Evolutionary conservation across 2,113 vertebrate species (phyloP).

Genomic region (Takifugu bimaculatus): DNA sequence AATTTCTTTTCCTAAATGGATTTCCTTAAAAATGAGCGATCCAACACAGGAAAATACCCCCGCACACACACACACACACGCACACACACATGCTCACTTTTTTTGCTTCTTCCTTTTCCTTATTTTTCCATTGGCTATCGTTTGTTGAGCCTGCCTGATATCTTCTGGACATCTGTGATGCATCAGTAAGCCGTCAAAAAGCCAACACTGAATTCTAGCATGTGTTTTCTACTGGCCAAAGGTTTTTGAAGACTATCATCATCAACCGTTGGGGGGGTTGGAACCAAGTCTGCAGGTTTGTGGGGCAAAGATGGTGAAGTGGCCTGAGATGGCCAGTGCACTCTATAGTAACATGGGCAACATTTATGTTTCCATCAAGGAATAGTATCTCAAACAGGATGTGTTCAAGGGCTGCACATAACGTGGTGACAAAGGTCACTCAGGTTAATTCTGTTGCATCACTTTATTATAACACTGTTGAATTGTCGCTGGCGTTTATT

Average conservation of each 20-base stretch:
- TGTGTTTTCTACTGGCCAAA: background rate
- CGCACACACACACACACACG: too few species aligned
- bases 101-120: too few species aligned
- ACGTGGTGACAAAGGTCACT: too few species aligned
- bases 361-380: too few species aligned
- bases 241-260: background rate
- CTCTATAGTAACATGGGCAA: too few species aligned
- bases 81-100: too few species aligned
- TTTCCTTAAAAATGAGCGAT: background rate
- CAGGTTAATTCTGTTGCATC: too few species aligned
- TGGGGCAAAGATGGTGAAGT: too few species aligned
- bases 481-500: constrained; percentile 4
- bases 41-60: background rate
- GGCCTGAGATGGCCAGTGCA: too few species aligned
- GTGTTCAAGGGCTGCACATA: too few species aligned
- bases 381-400: too few species aligned
- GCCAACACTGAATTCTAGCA: background rate
- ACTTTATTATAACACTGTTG: background rate
- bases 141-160: background rate
- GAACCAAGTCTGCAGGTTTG: too few species aligned
- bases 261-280: background rate
- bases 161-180: background rate
- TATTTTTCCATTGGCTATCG: background rate
- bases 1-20: background rate
- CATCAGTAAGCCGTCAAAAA: background rate